Percentiles rank a stretch among this genome's conserved stretches.
Evolutionary conservation across 1,140 invertebrate species (phyloP).

Genomic region (Dysdera silvatica): DNA sequence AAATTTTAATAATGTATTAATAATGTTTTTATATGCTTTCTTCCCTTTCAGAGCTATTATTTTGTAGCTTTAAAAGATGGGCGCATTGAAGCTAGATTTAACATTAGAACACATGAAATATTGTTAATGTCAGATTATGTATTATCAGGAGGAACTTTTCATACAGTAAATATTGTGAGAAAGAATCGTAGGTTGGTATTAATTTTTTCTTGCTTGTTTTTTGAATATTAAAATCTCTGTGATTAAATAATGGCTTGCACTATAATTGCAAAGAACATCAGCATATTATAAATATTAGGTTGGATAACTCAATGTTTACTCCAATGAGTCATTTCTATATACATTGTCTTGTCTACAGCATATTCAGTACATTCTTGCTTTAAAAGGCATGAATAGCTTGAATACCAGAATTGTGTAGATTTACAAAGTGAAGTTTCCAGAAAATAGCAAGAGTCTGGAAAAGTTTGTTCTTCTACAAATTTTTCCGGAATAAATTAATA

Average conservation of each 20-base stretch:
- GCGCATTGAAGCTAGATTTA: constrained; percentile 55
- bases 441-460: too few relatives aligned
- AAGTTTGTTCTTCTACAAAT: too few relatives aligned
- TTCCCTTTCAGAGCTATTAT: constrained; percentile 53
- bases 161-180: constrained; percentile 23
- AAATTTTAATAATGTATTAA: too few relatives aligned
- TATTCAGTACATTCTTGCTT: too few relatives aligned
- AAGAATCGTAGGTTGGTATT: constrained; percentile 15
- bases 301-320: too few relatives aligned
- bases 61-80: constrained; percentile 58
- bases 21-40: too few relatives aligned
- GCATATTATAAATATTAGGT: not conserved
- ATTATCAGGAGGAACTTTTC: constrained; percentile 24
- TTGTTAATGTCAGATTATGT: constrained; percentile 35
- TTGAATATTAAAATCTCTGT: not conserved
- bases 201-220: not conserved
- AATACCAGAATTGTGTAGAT: too few relatives aligned
- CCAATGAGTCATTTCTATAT: too few relatives aligned
- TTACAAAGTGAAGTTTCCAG: too few relatives aligned
- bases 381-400: too few relatives aligned
- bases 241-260: not conserved
- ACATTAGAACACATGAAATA: constrained; percentile 58
- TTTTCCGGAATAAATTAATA: too few relatives aligned
- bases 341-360: too few relatives aligned
- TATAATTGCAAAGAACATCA: not conserved